These are phyloP conservation scores for Myotis brandtii DNA, from an alignment of 2,113 vertebrate species.

Conservation along the genomic window DNA sequence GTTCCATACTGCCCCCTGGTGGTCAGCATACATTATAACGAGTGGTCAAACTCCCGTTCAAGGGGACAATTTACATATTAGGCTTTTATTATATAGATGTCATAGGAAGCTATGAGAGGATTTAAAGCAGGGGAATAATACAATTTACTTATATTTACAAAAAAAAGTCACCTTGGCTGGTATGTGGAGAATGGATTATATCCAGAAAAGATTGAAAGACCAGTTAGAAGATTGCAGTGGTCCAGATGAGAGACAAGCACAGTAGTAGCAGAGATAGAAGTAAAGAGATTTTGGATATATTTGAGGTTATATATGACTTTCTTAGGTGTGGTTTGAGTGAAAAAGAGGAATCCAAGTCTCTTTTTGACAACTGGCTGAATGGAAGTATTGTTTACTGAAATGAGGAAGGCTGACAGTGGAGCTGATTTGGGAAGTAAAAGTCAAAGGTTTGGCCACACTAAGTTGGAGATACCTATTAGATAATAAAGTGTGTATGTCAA, in stretches of 20 bases:
- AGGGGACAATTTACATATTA: no score
- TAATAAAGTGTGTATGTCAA: background rate
- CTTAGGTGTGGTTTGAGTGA: background rate
- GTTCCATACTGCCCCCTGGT: no score
- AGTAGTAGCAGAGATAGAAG: background rate
- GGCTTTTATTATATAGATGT: background rate
- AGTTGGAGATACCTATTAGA: background rate
- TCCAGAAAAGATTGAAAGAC: conserved; percentile 29
- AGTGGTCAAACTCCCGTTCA: no score
- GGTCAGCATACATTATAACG: no score
- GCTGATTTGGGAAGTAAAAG: background rate
- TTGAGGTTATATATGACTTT: background rate
- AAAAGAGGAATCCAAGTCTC: background rate
- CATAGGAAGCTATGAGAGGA: background rate
- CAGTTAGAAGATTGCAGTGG: background rate
- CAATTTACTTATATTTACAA: background rate
- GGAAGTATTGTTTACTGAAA: background rate
- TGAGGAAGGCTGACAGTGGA: background rate
- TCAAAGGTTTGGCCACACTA: background rate
- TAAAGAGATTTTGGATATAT: background rate
- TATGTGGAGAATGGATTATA: background rate
- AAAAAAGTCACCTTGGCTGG: background rate
- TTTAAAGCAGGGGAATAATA: background rate
- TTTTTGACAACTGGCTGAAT: background rate
- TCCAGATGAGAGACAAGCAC: background rate